Base-by-base conservation (phyloP, 2,888 invertebrate genomes). In the Sycophila texana region DNA sequence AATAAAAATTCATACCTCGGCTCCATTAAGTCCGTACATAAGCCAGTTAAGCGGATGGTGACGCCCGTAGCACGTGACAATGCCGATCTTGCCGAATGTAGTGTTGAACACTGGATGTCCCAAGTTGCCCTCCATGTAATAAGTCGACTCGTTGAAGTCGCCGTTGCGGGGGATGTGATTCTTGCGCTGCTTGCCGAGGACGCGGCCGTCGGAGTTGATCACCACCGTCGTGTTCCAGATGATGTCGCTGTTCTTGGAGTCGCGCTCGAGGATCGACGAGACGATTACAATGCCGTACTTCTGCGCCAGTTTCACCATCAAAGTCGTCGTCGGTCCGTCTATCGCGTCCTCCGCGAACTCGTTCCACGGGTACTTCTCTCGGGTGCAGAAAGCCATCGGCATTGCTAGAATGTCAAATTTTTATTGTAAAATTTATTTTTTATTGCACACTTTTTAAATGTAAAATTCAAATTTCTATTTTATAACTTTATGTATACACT, bases 31-130 rank as follows among this genome's bases (percentile, higher is more conserved):
- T 0, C 96, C 98, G 91, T 97, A 99, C 96, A 98, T 97, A 91
- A 98, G 92, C 99, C 99, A 99, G 89, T 99, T 99, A 83, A 97
- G 94, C 0, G 99, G 98, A 91, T 99, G 99, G 90, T 99, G 99
- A 0, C 99, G 94, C 0, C 99, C 99, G 88, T 98, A 99, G 90
- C 99, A 99, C 85, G 99, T 98, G 87, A 99, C 99, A 0, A 99
- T 92, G 0, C 96, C 99, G 84, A 99, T 95, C 88, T 94, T 96
- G 0, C 95, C 97, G 88, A 94, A 97, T 85, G 94, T 94, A 0
- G 97, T 98, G 86, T 94, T 85, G 87, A 98, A 98, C 13, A 99
- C 99, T 1, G 97, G 96, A 91, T 99, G 99, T 0, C 99, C 99
- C 1, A 96, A 95, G 86, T 96, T 94, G 13, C 99, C 98, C 90